Base-by-base conservation (phyloP, 2,113 vertebrate species). In the Nothobranchius kuhntae region DNA sequence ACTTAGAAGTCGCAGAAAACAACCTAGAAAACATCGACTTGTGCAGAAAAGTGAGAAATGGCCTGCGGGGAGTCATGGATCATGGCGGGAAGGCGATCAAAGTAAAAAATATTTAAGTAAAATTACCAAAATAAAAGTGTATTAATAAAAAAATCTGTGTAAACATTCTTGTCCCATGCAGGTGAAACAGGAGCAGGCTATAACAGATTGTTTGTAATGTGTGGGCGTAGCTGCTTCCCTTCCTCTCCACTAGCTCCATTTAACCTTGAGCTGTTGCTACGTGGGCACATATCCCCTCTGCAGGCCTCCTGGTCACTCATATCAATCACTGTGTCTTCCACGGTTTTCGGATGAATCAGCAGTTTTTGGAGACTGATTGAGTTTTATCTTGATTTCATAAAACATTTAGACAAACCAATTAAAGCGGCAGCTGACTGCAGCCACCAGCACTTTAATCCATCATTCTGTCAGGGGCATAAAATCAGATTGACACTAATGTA, bases 371-470 rank as follows among this genome's bases (percentile, higher is more conserved):
- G 53, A 48, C 78, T 91, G 82, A 92, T 90, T 90, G 81, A 84
- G 90, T 92, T 93, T 91, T 84, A 83, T 90, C 82, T 85, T 65
- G 65, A 83, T 90, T 92, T 87, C 89, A 92, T 91, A 91, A 92
- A 92, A 91, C 75, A 90, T 91, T 92, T 89, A 90, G 80, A 87
- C 90, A 93, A 84, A 92, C 77, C 88, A 92, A 89, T 89, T 91
- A 92, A 93, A 84, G 66, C 82, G 86, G 87, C 68, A 82, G 77
- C 83, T 71, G 75, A 63, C 84, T 58, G 74, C 80, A 80, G 80
- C 86, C 87, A 86, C 77, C 61, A 82, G 84, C 88, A 86, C 68
- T 85, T 30, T 71, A 85, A 88, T 89, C 85, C 75, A 85, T 91
- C 90, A 92, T 71, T 57, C 79, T 91, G 78, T 87, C 89, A 82